Evolutionary conservation across 2,888 invertebrate species (phyloP).

Genomic region (Coelopa pilipes): DNA sequence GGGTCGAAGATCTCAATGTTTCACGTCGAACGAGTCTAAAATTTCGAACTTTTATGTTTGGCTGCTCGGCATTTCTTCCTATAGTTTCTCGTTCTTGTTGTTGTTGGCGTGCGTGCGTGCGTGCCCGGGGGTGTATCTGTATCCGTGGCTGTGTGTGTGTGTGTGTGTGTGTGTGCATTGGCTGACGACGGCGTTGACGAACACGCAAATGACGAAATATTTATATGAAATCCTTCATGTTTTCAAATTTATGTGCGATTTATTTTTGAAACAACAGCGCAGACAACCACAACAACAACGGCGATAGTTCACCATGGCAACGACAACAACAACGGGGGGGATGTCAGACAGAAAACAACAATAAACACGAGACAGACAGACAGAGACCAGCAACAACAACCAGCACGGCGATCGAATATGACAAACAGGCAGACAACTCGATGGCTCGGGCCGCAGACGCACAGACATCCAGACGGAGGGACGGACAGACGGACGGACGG

Average conservation of each 20-base stretch:
- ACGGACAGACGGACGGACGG: no score
- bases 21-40: not conserved
- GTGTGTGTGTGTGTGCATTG: not conserved
- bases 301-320: no score
- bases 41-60: conserved; percentile 10
- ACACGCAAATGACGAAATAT: conserved; percentile 36
- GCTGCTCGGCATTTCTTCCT: not conserved
- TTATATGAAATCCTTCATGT: conserved; percentile 38
- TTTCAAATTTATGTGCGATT: conserved; percentile 37
- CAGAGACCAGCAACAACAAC: no score
- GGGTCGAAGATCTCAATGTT: not conserved
- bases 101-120: not conserved
- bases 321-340: no score
- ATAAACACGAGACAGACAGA: no score
- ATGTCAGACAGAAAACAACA: no score
- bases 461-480: conserved; percentile 2
- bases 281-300: conserved; percentile 15
- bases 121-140: not conserved
- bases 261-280: conserved; percentile 24
- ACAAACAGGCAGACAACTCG: conserved; percentile 8
- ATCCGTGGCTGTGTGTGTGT: not conserved
- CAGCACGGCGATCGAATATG: not conserved
- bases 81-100: not conserved
- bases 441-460: no score
- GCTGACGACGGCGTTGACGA: conserved; percentile 17